phyloP scores from a whole-genome alignment of 2,888 invertebrate genomes.

The Apoda limacodes region DNA sequence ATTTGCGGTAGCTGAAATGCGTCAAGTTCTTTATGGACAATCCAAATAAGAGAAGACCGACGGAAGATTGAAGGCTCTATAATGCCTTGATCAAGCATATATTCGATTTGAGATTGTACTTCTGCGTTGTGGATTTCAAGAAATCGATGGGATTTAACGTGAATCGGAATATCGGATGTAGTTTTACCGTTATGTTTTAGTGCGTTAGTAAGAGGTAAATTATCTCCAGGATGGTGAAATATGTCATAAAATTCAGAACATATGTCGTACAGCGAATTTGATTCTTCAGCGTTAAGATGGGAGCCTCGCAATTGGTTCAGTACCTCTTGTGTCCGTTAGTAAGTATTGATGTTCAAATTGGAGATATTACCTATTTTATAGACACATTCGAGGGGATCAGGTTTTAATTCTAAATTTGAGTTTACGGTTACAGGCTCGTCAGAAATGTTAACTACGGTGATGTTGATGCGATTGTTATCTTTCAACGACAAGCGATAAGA shows the following conservation, averaged over 20 bases:
- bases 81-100: too few species aligned
- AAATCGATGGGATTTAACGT: constrained; percentile 20
- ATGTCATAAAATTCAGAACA: constrained; percentile 11
- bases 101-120: constrained; percentile 16
- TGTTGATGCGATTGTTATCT: constrained; percentile 4
- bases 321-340: too few species aligned
- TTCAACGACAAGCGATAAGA: constrained; percentile 15
- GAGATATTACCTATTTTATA: too few species aligned
- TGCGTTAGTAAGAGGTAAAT: too few species aligned
- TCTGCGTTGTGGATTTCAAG: too few species aligned
- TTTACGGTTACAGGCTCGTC: constrained; percentile 3
- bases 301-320: not conserved
- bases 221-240: constrained; percentile 14
- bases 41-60: too few species aligned
- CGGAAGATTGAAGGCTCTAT: constrained; percentile 11
- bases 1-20: too few species aligned
- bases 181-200: constrained; percentile 16
- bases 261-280: too few species aligned
- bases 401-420: constrained; percentile 5
- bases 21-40: too few species aligned
- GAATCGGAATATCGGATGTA: constrained; percentile 11
- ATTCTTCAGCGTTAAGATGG: constrained; percentile 9
- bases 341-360: not conserved
- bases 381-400: too few species aligned
- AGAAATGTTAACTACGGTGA: constrained; percentile 3